Evolutionary conservation across 2,797 vertebrate species (phyloP).

Genomic region (Peromyscus attwateri): DNA sequence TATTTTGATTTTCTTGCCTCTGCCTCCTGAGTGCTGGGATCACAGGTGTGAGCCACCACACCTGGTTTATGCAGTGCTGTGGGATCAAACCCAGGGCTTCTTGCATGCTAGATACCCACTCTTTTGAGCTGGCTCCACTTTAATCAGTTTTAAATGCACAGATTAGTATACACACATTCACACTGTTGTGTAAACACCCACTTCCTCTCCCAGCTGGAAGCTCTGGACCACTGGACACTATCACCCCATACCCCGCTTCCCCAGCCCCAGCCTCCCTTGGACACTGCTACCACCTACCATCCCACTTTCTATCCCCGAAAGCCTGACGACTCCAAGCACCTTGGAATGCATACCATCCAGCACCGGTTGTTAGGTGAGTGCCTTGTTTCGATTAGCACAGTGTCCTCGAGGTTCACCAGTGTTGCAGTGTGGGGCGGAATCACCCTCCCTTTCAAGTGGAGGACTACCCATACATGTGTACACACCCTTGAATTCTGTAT

Average conservation of each 20-base stretch:
- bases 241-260: not conserved
- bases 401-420: not conserved
- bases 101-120: not conserved
- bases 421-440: not conserved
- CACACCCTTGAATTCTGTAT: not conserved
- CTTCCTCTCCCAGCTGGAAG: not conserved
- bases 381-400: not conserved
- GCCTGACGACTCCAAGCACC: not conserved
- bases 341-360: not conserved
- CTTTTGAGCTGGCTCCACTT: not conserved
- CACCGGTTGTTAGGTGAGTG: not conserved
- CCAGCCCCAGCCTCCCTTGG: not conserved
- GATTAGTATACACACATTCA: not conserved
- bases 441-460: not conserved
- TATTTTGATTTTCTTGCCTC: not conserved
- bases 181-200: not conserved
- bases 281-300: not conserved
- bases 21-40: not conserved
- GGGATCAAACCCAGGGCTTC: not conserved
- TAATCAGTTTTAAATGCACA: not conserved
- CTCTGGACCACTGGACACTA: not conserved
- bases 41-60: not conserved
- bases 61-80: not conserved
- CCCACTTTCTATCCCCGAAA: not conserved
- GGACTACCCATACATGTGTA: not conserved